Conservation (phyloP, 2,113 vertebrate genomes). For the Muntiacus muntjak region DNA sequence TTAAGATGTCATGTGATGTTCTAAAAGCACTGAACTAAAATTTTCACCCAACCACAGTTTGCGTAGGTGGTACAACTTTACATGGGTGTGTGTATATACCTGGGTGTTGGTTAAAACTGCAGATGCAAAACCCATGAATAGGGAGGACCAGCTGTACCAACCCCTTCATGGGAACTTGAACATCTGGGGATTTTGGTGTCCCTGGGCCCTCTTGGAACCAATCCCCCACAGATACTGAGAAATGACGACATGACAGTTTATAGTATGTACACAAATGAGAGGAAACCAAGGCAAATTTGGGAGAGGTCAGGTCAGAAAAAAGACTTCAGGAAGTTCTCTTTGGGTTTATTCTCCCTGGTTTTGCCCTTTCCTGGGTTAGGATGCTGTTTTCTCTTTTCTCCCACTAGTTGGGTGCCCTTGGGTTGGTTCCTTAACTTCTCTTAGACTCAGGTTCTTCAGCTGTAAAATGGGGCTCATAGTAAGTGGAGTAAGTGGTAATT, state of each 20-base stretch:
- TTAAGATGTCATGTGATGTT: not conserved
- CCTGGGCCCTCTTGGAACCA: not conserved
- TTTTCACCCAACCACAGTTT: not conserved
- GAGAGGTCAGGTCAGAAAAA: not conserved
- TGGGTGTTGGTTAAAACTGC: not conserved
- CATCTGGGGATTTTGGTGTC: not conserved
- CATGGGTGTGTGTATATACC: not conserved
- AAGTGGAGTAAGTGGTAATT: not conserved
- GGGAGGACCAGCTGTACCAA: not conserved
- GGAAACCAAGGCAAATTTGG: not conserved
- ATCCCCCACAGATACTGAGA: not conserved
- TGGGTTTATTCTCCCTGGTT: not conserved
- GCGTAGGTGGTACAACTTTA: not conserved
- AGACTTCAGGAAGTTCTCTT: not conserved
- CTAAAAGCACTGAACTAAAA: not conserved
- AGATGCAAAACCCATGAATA: not conserved
- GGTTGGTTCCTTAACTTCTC: not conserved
- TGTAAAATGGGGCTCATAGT: not conserved
- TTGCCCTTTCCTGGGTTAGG: not conserved
- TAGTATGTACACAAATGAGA: not conserved
- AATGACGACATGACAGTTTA: not conserved
- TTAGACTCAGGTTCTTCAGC: not conserved
- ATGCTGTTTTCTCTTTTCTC: not conserved
- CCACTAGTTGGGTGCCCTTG: not conserved
- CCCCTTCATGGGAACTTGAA: not conserved